Conservation (phyloP, 1,140 invertebrate genomes). For the Tetranychus cinnabarinus region DNA sequence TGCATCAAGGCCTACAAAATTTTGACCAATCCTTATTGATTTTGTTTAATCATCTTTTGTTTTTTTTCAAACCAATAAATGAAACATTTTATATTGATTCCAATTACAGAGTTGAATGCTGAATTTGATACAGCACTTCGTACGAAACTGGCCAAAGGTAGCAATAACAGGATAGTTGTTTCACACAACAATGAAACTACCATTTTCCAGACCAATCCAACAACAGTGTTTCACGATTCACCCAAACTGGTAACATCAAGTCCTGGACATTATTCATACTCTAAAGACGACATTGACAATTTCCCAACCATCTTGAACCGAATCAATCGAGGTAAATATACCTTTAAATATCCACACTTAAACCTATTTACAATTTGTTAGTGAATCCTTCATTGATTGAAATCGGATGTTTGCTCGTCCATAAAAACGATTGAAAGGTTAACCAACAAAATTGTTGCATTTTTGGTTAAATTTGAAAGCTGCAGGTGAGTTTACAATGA, state of each 20-base stretch:
- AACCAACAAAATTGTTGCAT: too few species aligned
- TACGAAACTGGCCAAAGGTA: background rate
- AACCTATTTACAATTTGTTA: too few species aligned
- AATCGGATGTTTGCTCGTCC: too few species aligned
- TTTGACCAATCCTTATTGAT: too few species aligned
- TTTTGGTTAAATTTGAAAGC: too few species aligned
- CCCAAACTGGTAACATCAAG: background rate
- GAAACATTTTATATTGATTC: background rate
- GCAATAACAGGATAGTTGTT: background rate
- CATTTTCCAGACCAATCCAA: constrained; percentile 8
- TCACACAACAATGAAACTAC: background rate
- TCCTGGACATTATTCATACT: background rate
- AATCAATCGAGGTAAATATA: background rate
- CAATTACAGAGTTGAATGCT: background rate
- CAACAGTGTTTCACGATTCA: constrained; percentile 5
- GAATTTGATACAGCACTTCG: background rate
- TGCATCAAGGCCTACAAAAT: too few species aligned
- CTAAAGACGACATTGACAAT: background rate
- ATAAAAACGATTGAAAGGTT: too few species aligned
- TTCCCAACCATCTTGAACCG: background rate
- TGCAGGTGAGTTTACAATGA: too few species aligned
- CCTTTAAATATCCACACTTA: background rate
- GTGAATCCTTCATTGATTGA: too few species aligned
- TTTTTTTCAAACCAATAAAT: too few species aligned
- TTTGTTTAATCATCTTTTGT: too few species aligned